phyloP scores from a whole-genome alignment of 2,113 vertebrate genomes.

The Meriones unguiculatus region DNA sequence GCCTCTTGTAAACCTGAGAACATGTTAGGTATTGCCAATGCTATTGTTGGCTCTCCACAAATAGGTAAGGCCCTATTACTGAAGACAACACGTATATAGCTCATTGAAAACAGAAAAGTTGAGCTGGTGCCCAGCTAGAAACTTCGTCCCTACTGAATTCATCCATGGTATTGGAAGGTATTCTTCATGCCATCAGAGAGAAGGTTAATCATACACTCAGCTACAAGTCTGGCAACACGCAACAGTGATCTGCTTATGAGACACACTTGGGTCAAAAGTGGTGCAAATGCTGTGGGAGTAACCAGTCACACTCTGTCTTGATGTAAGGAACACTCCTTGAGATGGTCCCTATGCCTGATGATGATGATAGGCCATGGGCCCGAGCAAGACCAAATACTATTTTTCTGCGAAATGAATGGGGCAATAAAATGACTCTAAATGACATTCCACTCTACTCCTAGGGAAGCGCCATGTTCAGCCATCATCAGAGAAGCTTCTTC shows the following conservation, averaged over 20 bases:
- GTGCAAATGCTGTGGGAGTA: not conserved
- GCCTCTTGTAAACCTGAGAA: not conserved
- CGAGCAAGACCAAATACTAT: not conserved
- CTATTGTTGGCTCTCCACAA: not conserved
- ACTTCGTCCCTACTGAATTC: not conserved
- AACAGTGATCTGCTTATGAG: not conserved
- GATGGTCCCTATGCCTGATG: not conserved
- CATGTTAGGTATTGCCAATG: not conserved
- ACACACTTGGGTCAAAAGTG: not conserved
- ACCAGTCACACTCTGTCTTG: not conserved
- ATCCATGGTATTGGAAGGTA: not conserved
- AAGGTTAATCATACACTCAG: not conserved
- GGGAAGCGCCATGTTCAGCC: not conserved
- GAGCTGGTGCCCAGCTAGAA: not conserved
- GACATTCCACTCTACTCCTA: not conserved
- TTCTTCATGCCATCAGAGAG: not conserved
- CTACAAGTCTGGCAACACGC: not conserved
- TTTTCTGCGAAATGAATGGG: not conserved
- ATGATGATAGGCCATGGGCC: not conserved
- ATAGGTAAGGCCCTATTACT: not conserved
- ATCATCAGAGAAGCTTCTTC: not conserved
- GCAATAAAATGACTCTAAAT: not conserved
- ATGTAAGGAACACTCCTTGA: not conserved
- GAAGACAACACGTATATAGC: not conserved
- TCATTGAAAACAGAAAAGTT: not conserved